These are phyloP conservation scores for Hozukius guyotensis DNA, from an alignment of 2,797 vertebrate genomes.

Conservation along the genomic window DNA sequence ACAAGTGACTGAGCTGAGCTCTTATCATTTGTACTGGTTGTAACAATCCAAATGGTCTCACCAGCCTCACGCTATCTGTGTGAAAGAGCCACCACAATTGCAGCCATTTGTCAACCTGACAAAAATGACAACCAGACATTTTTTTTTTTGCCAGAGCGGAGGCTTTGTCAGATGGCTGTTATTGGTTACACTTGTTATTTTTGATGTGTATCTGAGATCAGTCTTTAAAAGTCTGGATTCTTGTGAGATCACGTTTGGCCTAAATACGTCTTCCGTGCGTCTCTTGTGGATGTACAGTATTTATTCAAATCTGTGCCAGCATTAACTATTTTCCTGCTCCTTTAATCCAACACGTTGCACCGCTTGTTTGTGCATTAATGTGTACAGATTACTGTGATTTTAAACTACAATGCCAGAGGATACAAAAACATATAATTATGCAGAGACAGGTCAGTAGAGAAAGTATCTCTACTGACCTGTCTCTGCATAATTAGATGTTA, in stretches of 20 bases:
- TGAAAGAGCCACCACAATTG: conserved; percentile 22
- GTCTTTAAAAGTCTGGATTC: neutral
- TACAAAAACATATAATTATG: neutral
- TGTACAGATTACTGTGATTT: neutral
- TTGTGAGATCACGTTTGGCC: conserved; percentile 23
- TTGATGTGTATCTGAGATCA: conserved; percentile 13
- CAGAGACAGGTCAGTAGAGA: conserved; percentile 11
- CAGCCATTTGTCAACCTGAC: conserved; percentile 46
- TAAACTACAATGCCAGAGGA: neutral
- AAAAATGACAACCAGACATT: conserved; percentile 35
- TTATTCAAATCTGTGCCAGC: conserved; percentile 4
- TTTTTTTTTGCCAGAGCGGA: neutral
- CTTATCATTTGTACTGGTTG: neutral
- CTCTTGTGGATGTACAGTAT: neutral
- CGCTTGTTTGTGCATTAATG: neutral
- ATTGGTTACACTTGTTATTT: conserved; percentile 6
- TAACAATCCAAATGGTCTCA: conserved; percentile 6
- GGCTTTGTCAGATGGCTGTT: conserved; percentile 13
- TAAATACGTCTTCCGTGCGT: conserved; percentile 6
- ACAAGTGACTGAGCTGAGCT: conserved; percentile 3
- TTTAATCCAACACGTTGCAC: neutral
- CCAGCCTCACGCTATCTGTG: neutral
- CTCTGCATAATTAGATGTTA: neutral
- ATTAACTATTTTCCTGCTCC: neutral
- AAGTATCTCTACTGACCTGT: neutral